These are phyloP conservation scores for Drosophila seguyi DNA, from an alignment of 1,140 invertebrate genomes.

Conservation along the genomic window DNA sequence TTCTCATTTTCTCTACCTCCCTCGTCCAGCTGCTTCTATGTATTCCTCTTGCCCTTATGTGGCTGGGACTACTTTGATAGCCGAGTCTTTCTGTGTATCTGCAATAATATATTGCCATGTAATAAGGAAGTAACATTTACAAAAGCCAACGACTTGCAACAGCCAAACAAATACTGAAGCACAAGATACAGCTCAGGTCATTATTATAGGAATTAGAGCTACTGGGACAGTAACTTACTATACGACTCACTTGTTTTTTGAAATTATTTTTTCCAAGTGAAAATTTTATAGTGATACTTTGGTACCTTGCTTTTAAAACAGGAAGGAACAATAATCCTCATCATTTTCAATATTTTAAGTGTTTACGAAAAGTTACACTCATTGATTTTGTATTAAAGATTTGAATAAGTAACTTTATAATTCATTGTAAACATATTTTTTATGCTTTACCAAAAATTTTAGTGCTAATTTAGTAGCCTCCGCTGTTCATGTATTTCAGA, in stretches of 20 bases:
- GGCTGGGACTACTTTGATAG: constrained; percentile 43
- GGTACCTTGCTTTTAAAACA: no score
- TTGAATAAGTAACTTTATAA: no score
- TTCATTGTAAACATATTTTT: no score
- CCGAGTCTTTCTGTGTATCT: constrained; percentile 29
- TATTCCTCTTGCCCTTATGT: constrained; percentile 8
- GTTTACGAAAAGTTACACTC: no score
- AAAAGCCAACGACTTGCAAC: constrained; percentile 77
- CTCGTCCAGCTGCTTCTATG: background rate
- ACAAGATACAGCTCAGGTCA: background rate
- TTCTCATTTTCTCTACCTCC: background rate
- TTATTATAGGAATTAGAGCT: background rate
- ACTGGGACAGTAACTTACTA: background rate
- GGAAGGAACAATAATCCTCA: no score
- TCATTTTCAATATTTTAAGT: no score
- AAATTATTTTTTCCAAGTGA: background rate
- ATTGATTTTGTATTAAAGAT: no score
- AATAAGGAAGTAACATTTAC: constrained; percentile 82
- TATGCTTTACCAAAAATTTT: no score
- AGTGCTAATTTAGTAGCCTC: background rate
- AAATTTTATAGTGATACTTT: no score
- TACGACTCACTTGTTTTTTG: rapidly evolving
- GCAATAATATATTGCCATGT: constrained; percentile 61
- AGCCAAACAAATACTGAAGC: constrained; percentile 32
- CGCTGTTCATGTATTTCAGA: constrained; percentile 8